Evolutionary conservation across 1,140 invertebrate species (phyloP), one percentile per base, ranked within the genome.

Genomic region (Bombus superbus): DNA sequence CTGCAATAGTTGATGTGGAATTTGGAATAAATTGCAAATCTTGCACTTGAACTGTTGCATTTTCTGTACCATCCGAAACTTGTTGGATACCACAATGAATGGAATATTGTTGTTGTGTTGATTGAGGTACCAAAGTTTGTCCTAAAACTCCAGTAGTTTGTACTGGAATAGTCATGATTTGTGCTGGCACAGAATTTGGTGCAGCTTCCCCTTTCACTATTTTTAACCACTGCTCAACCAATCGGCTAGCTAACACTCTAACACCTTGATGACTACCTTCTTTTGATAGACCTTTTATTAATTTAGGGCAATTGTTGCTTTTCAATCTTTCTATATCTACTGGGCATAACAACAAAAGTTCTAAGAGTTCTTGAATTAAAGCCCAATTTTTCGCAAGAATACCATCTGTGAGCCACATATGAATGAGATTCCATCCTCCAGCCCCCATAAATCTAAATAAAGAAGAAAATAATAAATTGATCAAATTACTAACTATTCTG

Each of bases 221-320:
- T 91, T 97, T 97, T 89, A 98, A 96, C 98, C 98, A 99, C 94
- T 98, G 97, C 89, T 98, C 97, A n/a, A 99, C 98, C 68, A 99
- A 95, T 92, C 97, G 97, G 76, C 96, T 96, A 32, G 98, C 98
- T 85, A 98, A 93, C 71, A 96, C 94, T 91, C 97, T 96, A 44
- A 98, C 97, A 92, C 95, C 97, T 95, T 97, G 96, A 93, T 98
- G 96, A 91, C 97, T 97, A 74, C 97, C 97, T 91, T 98, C 97
- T 91, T 98, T 98, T 25, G 98, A 98, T 9, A 99, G 95, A 40
- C 97, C 97, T 95, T 99, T 99, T 38, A 99, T 97, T 62, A 98
- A 95, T 95, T 98, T 98, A 3, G 98, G 98, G 89, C 98, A 97
- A 89, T 97, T 98, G 93, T 99, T 99, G 87, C 98, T 97, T 94